Evolutionary conservation across 2,113 vertebrate species (phyloP).

Genomic region (Mystacornis crossleyi): DNA sequence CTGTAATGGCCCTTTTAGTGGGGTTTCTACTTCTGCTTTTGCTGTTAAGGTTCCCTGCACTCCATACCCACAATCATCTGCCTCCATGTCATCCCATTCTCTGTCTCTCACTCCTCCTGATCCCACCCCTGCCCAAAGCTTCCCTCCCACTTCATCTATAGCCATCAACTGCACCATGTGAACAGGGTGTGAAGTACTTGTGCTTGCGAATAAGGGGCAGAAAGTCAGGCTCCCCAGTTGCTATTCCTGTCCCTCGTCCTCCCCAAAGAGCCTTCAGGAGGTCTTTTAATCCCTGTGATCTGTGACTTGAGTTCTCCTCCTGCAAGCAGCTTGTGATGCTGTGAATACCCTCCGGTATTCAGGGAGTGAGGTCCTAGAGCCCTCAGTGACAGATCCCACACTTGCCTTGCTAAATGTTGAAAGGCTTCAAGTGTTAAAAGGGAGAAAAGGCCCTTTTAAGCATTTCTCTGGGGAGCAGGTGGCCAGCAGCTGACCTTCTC

Average conservation of each 20-base stretch:
- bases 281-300: background rate
- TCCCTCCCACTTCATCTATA: background rate
- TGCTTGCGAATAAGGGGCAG: background rate
- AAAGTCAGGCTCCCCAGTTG: background rate
- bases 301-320: background rate
- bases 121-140: background rate
- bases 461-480: background rate
- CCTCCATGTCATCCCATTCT: background rate
- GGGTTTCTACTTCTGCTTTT: background rate
- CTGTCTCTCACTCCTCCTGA: background rate
- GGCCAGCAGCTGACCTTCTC: background rate
- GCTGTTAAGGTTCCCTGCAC: background rate
- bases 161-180: background rate
- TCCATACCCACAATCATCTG: background rate
- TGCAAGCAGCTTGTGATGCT: background rate
- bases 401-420: background rate
- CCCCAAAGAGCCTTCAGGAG: background rate
- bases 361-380: background rate
- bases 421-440: background rate
- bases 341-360: fast-evolving
- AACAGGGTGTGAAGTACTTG: background rate
- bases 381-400: background rate
- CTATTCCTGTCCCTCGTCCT: background rate
- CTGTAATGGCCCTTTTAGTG: background rate
- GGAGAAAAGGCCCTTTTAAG: background rate